Conservation (phyloP, 2,888 invertebrate genomes). For the Cephus pygmeus region DNA sequence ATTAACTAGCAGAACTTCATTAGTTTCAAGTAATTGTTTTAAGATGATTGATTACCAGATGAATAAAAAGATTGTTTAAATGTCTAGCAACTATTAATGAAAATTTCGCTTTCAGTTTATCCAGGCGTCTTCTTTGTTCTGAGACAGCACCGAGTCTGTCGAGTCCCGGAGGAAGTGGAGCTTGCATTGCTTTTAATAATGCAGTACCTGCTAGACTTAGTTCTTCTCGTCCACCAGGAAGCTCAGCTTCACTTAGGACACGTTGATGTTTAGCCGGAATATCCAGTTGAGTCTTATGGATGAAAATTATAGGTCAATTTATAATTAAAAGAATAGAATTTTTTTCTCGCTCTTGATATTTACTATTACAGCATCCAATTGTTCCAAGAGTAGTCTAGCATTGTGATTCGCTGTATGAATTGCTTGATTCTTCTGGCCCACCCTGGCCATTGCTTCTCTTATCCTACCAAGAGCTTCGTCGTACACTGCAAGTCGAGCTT, state of each 20-base stretch:
- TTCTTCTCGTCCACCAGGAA: slow-evolving; percentile 72
- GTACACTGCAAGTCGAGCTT: slow-evolving; percentile 80
- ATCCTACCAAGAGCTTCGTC: slow-evolving; percentile 87
- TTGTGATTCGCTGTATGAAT: slow-evolving; percentile 88
- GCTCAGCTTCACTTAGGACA: slow-evolving; percentile 79
- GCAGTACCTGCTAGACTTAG: slow-evolving; percentile 80
- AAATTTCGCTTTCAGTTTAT: slow-evolving; percentile 82
- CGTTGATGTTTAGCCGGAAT: slow-evolving; percentile 75
- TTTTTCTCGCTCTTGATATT: slow-evolving; percentile 51
- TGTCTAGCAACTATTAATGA: slow-evolving; percentile 88
- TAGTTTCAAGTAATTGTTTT: background rate
- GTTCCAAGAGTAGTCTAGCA: slow-evolving; percentile 81
- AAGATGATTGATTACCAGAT: slow-evolving; percentile 71
- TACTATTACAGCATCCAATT: slow-evolving; percentile 83
- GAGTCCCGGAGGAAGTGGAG: slow-evolving; percentile 54
- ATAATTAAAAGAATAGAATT: background rate
- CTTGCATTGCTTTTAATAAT: slow-evolving; percentile 77
- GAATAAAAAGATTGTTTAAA: slow-evolving; percentile 94
- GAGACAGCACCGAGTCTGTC: slow-evolving; percentile 78
- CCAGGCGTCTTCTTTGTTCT: slow-evolving; percentile 83
- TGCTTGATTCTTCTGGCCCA: slow-evolving; percentile 89
- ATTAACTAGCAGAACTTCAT: background rate
- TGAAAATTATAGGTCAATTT: slow-evolving; percentile 4
- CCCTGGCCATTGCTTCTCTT: slow-evolving; percentile 88
- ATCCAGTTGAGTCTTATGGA: slow-evolving; percentile 74